A percentile compares a stretch with the other conserved stretches of the same genome.
Evolutionary conservation across 2,797 vertebrate species (phyloP).

Genomic region (Sebastes goodei): DNA sequence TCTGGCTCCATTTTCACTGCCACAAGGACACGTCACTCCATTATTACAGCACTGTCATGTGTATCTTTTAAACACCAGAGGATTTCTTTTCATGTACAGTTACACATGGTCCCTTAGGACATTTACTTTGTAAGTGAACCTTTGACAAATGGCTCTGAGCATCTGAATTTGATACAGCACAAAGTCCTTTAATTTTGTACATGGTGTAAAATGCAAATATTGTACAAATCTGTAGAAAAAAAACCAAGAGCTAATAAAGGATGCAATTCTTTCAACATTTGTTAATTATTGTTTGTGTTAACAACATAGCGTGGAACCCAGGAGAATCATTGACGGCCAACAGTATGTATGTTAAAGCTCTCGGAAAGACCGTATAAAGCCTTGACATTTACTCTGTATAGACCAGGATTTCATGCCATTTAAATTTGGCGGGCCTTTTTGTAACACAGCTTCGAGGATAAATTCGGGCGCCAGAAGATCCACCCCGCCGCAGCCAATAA

Average conservation of each 20-base stretch:
- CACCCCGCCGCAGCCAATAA: background rate
- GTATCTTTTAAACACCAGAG: background rate
- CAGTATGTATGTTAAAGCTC: background rate
- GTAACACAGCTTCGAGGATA: background rate
- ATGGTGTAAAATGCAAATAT: constrained; percentile 63
- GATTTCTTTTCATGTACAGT: constrained; percentile 12
- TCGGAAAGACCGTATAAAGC: background rate
- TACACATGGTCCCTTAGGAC: constrained; percentile 2
- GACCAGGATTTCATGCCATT: background rate
- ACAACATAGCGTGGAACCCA: background rate
- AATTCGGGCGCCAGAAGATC: background rate
- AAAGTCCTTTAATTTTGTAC: constrained; percentile 68
- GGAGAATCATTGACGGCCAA: background rate
- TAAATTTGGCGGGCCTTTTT: background rate
- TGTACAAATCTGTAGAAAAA: constrained; percentile 52
- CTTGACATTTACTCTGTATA: constrained; percentile 18
- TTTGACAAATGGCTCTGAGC: constrained; percentile 23
- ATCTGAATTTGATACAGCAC: constrained; percentile 61
- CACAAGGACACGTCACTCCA: constrained; percentile 5
- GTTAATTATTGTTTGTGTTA: background rate
- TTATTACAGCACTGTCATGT: background rate
- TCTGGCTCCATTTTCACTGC: constrained; percentile 2
- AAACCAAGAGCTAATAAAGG: constrained; percentile 51
- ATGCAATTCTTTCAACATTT: constrained; percentile 39
- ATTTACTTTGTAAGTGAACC: constrained; percentile 32